Percentiles rank a stretch among this genome's conserved stretches.
Conservation (phyloP, 1,140 invertebrate genomes). For the Lamellibrachia luymesi region DNA sequence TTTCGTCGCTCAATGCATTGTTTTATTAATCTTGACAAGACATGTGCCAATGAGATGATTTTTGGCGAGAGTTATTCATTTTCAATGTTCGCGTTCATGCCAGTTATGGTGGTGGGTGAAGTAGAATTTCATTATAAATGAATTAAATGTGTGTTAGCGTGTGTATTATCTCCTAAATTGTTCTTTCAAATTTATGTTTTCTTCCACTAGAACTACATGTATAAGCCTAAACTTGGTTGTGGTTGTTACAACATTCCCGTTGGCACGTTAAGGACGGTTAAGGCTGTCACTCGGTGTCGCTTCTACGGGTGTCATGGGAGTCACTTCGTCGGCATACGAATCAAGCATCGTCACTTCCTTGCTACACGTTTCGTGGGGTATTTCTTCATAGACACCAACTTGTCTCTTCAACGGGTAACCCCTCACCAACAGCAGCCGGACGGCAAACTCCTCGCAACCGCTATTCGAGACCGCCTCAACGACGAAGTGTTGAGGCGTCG, state of each 20-base stretch:
- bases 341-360: too few species aligned
- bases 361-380: neutral
- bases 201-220: neutral
- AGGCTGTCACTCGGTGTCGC: neutral
- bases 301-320: neutral
- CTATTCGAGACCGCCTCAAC: constrained; percentile 21
- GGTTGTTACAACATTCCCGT: neutral
- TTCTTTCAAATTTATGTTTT: neutral
- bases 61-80: neutral
- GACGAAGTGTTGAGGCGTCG: constrained; percentile 22
- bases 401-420: neutral
- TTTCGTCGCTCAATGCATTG: too few species aligned
- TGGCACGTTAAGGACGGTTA: neutral
- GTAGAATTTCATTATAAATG: neutral
- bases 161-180: neutral
- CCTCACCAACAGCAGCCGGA: neutral
- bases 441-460: constrained; percentile 31
- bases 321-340: neutral
- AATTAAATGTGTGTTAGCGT: neutral
- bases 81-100: neutral
- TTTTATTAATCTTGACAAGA: neutral
- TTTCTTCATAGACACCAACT: neutral
- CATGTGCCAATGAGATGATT: neutral
- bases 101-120: neutral
- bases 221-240: too few species aligned